These are phyloP conservation scores for Acanthosoma haemorrhoidale DNA, from an alignment of 2,888 invertebrate species.

Conservation along the genomic window DNA sequence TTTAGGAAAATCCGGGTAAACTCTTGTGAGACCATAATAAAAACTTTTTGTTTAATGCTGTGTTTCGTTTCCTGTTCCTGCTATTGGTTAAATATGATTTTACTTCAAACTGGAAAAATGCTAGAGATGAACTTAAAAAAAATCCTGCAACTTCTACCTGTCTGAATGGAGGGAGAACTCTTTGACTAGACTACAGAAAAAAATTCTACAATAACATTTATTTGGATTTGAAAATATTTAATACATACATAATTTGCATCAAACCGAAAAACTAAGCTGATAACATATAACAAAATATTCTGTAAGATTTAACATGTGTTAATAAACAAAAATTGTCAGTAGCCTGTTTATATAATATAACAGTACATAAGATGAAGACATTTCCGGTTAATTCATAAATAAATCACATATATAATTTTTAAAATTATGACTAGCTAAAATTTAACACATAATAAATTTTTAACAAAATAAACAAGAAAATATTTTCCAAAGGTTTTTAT, in stretches of 20 bases:
- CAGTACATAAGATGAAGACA: not conserved
- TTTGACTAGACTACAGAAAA: too few relatives aligned
- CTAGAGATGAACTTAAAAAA: too few relatives aligned
- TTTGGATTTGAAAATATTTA: slow-evolving; percentile 3
- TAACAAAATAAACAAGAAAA: slow-evolving; percentile 14
- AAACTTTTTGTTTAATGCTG: not conserved
- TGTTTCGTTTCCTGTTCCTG: too few relatives aligned
- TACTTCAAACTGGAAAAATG: too few relatives aligned
- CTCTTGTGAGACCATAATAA: slow-evolving; percentile 18
- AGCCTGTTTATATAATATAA: not conserved
- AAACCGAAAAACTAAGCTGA: not conserved
- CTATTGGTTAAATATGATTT: too few relatives aligned
- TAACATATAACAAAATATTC: not conserved
- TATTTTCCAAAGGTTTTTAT: not conserved
- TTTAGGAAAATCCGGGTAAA: slow-evolving; percentile 10
- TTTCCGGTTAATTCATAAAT: slow-evolving; percentile 9
- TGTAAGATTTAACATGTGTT: not conserved
- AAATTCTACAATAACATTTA: not conserved
- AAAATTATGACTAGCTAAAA: slow-evolving; percentile 30
- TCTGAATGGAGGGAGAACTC: too few relatives aligned
- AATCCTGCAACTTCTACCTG: too few relatives aligned
- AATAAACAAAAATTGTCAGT: not conserved
- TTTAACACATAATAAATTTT: slow-evolving; percentile 24
- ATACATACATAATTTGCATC: slow-evolving; percentile 1
- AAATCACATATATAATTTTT: slow-evolving; percentile 28